These are phyloP conservation scores for Cephalopachus bancanus DNA, from an alignment of 2,797 vertebrate species.

Conservation along the genomic window DNA sequence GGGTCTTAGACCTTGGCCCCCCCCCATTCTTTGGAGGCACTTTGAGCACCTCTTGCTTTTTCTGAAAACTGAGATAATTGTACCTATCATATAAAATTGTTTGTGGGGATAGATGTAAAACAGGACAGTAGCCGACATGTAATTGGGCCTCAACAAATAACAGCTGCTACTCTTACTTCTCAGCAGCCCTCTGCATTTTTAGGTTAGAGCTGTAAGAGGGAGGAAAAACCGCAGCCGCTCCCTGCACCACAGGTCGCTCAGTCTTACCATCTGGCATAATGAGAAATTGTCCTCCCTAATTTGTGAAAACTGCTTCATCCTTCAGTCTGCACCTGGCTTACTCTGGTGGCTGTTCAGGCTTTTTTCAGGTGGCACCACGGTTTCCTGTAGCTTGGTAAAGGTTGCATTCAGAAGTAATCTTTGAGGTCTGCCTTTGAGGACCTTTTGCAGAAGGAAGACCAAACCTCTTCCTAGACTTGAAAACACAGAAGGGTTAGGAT, in stretches of 20 bases:
- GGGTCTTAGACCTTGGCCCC: no score
- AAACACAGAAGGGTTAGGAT: background rate
- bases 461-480: background rate
- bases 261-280: background rate
- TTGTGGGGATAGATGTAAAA: background rate
- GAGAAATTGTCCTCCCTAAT: background rate
- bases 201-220: background rate
- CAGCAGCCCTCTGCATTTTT: background rate
- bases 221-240: background rate
- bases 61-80: background rate
- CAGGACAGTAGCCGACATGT: background rate
- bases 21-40: background rate
- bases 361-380: background rate
- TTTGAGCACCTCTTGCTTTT: background rate
- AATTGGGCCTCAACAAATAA: background rate
- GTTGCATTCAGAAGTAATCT: background rate
- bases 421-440: background rate
- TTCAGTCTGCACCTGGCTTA: background rate
- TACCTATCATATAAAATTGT: background rate
- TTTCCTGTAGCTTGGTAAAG: background rate
- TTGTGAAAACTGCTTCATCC: background rate
- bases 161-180: conserved; percentile 25
- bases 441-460: background rate
- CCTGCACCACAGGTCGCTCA: background rate
- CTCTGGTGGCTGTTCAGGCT: background rate